A percentile compares a stretch with the other conserved stretches of the same genome.
These are phyloP conservation scores for Drosophila subobscura DNA, from an alignment of 1,140 invertebrate species.

Conservation along the genomic window DNA sequence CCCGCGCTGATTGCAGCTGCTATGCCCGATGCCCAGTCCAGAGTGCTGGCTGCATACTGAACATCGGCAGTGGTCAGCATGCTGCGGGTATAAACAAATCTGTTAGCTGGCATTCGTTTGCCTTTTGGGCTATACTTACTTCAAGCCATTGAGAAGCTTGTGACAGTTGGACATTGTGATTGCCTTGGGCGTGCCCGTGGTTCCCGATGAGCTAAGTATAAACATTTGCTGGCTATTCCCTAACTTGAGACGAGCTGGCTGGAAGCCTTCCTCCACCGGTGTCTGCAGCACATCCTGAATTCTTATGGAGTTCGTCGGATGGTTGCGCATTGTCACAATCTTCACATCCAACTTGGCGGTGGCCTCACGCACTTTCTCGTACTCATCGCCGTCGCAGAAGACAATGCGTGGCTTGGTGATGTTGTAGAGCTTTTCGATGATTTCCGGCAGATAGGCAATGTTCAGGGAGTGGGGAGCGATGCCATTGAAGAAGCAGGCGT, in stretches of 20 bases:
- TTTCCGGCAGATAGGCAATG: conserved; percentile 7
- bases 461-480: conserved; percentile 16
- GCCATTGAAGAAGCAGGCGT: conserved; percentile 24
- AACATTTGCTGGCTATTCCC: conserved; percentile 40
- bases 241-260: conserved; percentile 11
- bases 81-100: background rate
- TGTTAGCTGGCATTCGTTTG: background rate
- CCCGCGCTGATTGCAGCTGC: background rate
- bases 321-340: conserved; percentile 28
- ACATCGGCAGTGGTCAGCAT: conserved; percentile 17
- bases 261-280: conserved; percentile 1
- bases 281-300: conserved; percentile 17
- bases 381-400: conserved; percentile 47
- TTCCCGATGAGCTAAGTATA: conserved; percentile 87
- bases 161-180: conserved; percentile 87
- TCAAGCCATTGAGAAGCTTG: background rate
- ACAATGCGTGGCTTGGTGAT: conserved; percentile 37
- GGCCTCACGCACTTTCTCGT: conserved; percentile 8
- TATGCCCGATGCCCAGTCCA: conserved; percentile 35
- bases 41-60: background rate
- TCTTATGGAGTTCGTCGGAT: background rate
- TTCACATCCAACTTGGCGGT: conserved; percentile 12
- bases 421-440: conserved; percentile 21
- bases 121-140: background rate
- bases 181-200: conserved; percentile 90